Percentiles rank a stretch among this genome's conserved stretches.
These are phyloP conservation scores for Drosophila subsilvestris DNA, from an alignment of 2,888 invertebrate genomes.

Conservation along the genomic window DNA sequence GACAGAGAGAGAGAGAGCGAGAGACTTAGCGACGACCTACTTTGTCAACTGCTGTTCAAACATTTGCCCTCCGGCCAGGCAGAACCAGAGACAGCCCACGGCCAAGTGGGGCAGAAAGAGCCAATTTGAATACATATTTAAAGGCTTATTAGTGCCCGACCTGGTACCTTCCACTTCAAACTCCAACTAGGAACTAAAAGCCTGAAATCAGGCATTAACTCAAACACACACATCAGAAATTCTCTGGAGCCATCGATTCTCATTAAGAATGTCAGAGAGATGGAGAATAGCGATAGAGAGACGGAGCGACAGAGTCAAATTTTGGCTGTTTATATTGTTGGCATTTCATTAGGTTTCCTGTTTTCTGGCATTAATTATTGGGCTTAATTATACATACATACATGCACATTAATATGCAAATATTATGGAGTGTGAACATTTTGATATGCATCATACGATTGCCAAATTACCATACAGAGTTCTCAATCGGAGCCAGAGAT, in stretches of 20 bases:
- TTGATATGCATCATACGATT: constrained; percentile 58
- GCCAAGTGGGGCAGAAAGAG: constrained; percentile 36
- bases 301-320: not conserved
- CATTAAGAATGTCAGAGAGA: constrained; percentile 16
- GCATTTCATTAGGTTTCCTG: constrained; percentile 45
- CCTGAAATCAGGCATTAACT: constrained; percentile 12
- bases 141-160: constrained; percentile 10
- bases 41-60: constrained; percentile 67
- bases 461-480: constrained; percentile 22
- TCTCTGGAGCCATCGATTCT: constrained; percentile 24
- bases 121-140: constrained; percentile 56
- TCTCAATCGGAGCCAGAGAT: constrained; percentile 19
- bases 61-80: constrained; percentile 47
- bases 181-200: constrained; percentile 48
- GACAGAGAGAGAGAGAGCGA: not conserved
- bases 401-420: constrained; percentile 70
- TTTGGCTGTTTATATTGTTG: constrained; percentile 9
- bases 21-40: constrained; percentile 57
- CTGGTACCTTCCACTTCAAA: constrained; percentile 42
- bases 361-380: constrained; percentile 48
- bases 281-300: not conserved
- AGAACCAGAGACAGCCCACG: constrained; percentile 32
- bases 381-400: constrained; percentile 39
- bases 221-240: constrained; percentile 26
- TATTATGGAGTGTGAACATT: constrained; percentile 69